Base-by-base conservation (phyloP, 1,140 invertebrate species). In the Drosophila ironensis region DNA sequence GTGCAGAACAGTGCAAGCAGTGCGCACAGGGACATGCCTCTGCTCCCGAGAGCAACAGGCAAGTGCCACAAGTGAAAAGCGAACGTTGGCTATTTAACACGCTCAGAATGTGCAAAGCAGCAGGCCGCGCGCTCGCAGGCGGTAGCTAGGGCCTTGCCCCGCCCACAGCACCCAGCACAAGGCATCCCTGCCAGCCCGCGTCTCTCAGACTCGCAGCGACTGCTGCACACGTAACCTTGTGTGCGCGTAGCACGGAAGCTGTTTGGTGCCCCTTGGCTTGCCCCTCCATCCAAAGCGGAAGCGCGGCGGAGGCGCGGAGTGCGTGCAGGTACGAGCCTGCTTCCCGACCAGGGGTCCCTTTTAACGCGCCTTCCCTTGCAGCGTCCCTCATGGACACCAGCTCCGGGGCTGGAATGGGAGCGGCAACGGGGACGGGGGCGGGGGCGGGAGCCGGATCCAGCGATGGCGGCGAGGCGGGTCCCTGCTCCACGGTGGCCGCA, bases 221-320 rank as follows among this genome's bases (percentile, higher is more conserved):
- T 16, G 38, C 51, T 87, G 82, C 81, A 88, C 72, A 88, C 87
- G 87, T 88, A 88, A 88, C 87, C 87, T 88, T 88, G 87, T 88
- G 64, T 78, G 77, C 75, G 87, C 87, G 87, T 88, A 88, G 72
- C 82, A 87, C 87, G 77, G 87, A 87, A 87, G 86, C 80, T 71
- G 53, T 48, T 56, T n/a, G 51, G 52, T 73, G 54, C 47, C 40
- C 64, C 66, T 66, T 52, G 42, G 45, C 54, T 63, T 60, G 51
- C 20, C 5, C 9, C 9, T 9, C 17, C 51, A 46, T 8, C 27
- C 8, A 61, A 35, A 14, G n/a, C 42, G 17, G 44, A 40, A 5
- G 19, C 44, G 54, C 50, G 54, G 40, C 17, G 38, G 16, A 45
- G 38, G 41, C 30, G 44, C 16, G 35, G 40, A 35, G 7, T 20